Percentiles rank a stretch among this genome's conserved stretches.
Conservation (phyloP, 2,888 invertebrate species). For the Amiota mariae region DNA sequence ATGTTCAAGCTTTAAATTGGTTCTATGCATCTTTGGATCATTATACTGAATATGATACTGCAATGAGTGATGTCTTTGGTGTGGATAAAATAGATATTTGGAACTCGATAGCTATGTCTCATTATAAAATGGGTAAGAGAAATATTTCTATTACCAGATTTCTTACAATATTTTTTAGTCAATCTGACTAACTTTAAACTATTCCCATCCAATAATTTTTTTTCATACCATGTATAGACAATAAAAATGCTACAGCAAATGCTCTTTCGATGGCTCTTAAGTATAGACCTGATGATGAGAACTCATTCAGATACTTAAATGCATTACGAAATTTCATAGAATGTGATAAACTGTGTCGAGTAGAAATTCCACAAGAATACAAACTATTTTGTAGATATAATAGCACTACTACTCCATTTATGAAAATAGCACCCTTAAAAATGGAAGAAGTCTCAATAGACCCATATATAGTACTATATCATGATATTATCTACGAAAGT, state of each 20-base stretch:
- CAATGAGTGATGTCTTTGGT: background rate
- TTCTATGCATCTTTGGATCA: conserved; percentile 44
- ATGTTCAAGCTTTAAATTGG: conserved; percentile 48
- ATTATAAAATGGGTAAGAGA: too few relatives aligned
- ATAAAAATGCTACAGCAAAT: background rate
- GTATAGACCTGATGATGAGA: too few relatives aligned
- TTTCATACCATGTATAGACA: too few relatives aligned
- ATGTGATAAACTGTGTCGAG: conserved; percentile 54
- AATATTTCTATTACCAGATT: too few relatives aligned
- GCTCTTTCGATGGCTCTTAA: background rate
- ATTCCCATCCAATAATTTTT: too few relatives aligned
- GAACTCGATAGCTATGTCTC: background rate
- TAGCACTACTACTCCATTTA: conserved; percentile 46
- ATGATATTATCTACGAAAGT: conserved; percentile 51
- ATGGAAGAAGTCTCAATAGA: conserved; percentile 53
- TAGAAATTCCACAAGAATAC: conserved; percentile 41
- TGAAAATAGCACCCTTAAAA: conserved; percentile 56
- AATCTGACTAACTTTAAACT: too few relatives aligned
- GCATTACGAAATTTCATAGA: too few relatives aligned
- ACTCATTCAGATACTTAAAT: too few relatives aligned
- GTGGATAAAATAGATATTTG: background rate
- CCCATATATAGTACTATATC: conserved; percentile 53
- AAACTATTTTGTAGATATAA: conserved; percentile 47
- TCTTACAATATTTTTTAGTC: too few relatives aligned
- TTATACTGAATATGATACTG: background rate